Percentiles rank a stretch among this genome's conserved stretches.
These are phyloP conservation scores for Melanaphis sacchari DNA, from an alignment of 1,140 invertebrate genomes.

Conservation along the genomic window DNA sequence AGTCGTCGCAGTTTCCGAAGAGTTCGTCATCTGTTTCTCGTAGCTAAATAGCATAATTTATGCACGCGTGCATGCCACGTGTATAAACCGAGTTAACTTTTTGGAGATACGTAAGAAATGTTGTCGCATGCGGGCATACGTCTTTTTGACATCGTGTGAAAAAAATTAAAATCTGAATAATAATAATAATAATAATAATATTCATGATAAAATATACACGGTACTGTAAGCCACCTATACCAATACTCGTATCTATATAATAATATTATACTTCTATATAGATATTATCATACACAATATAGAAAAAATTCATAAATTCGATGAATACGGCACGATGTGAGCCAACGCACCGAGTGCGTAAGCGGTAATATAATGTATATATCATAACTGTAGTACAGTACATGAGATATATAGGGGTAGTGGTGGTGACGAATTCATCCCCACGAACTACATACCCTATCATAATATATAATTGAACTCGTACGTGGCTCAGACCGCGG, in stretches of 20 bases:
- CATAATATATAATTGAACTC: conserved; percentile 46
- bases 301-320: conserved; percentile 27
- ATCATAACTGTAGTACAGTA: background rate
- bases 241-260: background rate
- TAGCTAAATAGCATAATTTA: background rate
- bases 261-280: background rate
- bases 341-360: background rate
- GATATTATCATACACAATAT: background rate
- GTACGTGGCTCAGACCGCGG: conserved; percentile 27
- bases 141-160: background rate
- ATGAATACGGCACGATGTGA: background rate
- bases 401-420: background rate
- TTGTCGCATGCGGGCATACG: too few relatives aligned
- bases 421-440: background rate
- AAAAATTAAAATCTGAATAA: background rate
- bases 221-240: background rate
- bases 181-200: background rate
- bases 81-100: background rate
- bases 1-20: background rate
- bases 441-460: background rate
- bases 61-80: background rate
- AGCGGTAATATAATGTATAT: background rate
- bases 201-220: background rate
- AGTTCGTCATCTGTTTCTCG: background rate
- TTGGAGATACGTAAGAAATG: background rate